Evolutionary conservation across 2,797 vertebrate genomes (phyloP).

Genomic region (Xenops minutus): DNA sequence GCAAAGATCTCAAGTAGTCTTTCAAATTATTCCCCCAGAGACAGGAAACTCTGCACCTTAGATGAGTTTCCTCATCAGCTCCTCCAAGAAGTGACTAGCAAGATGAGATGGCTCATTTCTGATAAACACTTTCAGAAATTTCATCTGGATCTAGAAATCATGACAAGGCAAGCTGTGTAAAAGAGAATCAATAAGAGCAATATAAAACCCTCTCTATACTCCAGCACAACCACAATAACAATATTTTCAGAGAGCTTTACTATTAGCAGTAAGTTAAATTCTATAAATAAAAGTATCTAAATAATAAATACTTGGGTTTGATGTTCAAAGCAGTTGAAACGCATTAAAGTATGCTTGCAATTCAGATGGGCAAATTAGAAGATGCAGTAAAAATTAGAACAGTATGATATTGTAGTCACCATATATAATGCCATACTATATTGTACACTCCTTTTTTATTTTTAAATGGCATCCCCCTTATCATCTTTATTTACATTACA

Average conservation of each 20-base stretch:
- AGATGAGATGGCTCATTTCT: not conserved
- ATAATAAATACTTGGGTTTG: not conserved
- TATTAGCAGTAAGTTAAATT: not conserved
- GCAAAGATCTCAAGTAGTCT: not conserved
- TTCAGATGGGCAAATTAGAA: not conserved
- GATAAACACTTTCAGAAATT: not conserved
- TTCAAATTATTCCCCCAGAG: not conserved
- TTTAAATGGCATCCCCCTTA: not conserved
- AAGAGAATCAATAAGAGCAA: not conserved
- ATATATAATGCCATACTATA: not conserved
- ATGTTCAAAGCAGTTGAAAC: not conserved
- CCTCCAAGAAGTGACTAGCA: not conserved
- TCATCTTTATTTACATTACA: not conserved
- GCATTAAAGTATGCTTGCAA: not conserved
- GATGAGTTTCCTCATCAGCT: not conserved
- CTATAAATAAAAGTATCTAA: not conserved
- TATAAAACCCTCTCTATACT: not conserved
- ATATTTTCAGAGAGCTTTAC: not conserved
- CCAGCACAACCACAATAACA: not conserved
- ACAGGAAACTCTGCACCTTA: not conserved
- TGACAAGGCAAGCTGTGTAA: not conserved
- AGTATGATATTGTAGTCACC: not conserved
- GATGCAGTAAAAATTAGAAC: not conserved
- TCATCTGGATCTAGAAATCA: not conserved
- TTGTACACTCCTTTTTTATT: not conserved